Conservation (phyloP, 2,888 invertebrate species). For the Formica aserva region DNA sequence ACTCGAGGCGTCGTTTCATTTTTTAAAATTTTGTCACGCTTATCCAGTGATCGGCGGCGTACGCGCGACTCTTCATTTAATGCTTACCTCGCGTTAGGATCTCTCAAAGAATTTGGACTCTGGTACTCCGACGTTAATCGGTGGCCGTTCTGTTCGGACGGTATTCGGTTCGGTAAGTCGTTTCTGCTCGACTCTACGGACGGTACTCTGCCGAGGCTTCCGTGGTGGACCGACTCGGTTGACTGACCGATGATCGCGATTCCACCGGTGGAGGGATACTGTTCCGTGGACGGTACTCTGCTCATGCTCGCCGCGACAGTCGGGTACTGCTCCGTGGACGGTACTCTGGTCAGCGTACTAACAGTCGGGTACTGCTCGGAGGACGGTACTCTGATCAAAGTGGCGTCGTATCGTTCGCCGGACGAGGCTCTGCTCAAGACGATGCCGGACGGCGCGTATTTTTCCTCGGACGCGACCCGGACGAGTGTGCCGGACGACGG, state of each 20-base stretch:
- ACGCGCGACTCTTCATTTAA: slow-evolving; percentile 76
- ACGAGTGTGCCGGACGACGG: slow-evolving; percentile 59
- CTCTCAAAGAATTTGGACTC: slow-evolving; percentile 82
- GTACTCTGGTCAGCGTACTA: slow-evolving; percentile 78
- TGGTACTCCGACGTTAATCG: slow-evolving; percentile 84
- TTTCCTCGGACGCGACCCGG: slow-evolving; percentile 58
- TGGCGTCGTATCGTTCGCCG: slow-evolving; percentile 57
- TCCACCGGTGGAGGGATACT: slow-evolving; percentile 53
- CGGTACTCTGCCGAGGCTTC: slow-evolving; percentile 73
- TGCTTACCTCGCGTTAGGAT: slow-evolving; percentile 84
- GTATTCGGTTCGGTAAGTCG: slow-evolving; percentile 82
- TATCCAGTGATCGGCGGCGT: slow-evolving; percentile 23
- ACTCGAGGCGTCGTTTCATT: slow-evolving; percentile 73
- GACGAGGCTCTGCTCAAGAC: slow-evolving; percentile 54
- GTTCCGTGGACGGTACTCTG: slow-evolving; percentile 75
- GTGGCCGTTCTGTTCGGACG: slow-evolving; percentile 82
- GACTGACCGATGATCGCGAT: slow-evolving; percentile 49
- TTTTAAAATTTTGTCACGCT: background rate
- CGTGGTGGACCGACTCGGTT: slow-evolving; percentile 58
- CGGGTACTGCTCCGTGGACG: slow-evolving; percentile 73
- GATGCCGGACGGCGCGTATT: slow-evolving; percentile 38
- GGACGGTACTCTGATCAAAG: slow-evolving; percentile 73
- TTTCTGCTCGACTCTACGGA: slow-evolving; percentile 74
- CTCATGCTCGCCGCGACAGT: slow-evolving; percentile 85
- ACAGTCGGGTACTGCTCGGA: slow-evolving; percentile 81